A percentile compares a stretch with the other conserved stretches of the same genome.
Conservation (phyloP, 2,797 vertebrate species). For the Gastrophryne carolinensis region DNA sequence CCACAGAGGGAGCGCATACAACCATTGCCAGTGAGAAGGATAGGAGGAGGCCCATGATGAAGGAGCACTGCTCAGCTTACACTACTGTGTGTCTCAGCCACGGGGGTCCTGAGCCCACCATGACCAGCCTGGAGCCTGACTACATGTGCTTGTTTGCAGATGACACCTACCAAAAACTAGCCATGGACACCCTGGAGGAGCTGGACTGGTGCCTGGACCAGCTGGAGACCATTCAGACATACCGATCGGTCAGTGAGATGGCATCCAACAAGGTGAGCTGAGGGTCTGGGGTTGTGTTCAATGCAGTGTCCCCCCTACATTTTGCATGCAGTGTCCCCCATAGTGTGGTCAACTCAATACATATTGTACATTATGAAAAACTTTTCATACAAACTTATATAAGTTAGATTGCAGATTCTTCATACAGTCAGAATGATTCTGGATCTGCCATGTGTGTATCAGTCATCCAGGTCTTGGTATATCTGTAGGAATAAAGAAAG, state of each 20-base stretch:
- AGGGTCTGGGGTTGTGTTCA: too few species aligned
- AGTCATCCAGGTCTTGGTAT: too few species aligned
- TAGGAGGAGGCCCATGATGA: constrained; percentile 69
- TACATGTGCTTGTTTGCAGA: constrained; percentile 93
- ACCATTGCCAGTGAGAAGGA: constrained; percentile 32
- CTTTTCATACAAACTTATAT: too few species aligned
- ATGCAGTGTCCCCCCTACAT: too few species aligned
- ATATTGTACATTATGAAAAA: too few species aligned
- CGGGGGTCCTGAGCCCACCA: constrained; percentile 58
- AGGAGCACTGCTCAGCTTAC: constrained; percentile 77
- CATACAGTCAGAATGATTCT: too few species aligned
- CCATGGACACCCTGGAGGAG: constrained; percentile 95
- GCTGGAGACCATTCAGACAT: constrained; percentile 96
- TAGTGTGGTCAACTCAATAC: too few species aligned
- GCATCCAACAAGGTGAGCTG: constrained; percentile 93
- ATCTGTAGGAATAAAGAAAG: too few species aligned
- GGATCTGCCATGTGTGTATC: too few species aligned
- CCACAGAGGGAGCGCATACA: constrained; percentile 52
- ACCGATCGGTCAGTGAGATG: constrained; percentile 98
- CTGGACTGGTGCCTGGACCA: constrained; percentile 98
- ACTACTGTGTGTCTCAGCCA: constrained; percentile 63
- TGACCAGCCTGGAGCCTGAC: constrained; percentile 79
- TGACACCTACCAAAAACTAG: constrained; percentile 95
- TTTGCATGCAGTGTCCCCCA: too few species aligned
- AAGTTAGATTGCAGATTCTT: too few species aligned